Base-by-base conservation (phyloP, 2,797 vertebrate species). In the Danio choprae region DNA sequence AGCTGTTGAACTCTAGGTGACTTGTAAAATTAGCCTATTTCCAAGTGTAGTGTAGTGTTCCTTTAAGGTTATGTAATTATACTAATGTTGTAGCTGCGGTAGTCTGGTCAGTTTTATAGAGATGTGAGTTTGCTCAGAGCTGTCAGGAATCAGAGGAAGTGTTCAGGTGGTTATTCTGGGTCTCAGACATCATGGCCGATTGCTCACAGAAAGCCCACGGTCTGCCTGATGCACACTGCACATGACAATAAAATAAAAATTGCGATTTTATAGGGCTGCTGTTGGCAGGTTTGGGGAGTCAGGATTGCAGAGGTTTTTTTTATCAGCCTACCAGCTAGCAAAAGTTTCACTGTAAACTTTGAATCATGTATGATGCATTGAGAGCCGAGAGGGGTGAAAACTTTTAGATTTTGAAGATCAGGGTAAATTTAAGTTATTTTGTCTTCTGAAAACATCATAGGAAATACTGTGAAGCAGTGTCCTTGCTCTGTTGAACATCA, bases 181-280 rank as follows among this genome's bases (percentile, higher is more conserved):
- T 51, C 36, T 55, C 40, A 44, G 69, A 72, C 51, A 72, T 2
- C 53, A 56, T 43, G 50, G n/a, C 18, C 40, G 69, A 44, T 58
- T 72, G 69, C 69, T 55, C 69, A 53, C 40, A 38, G 69, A 44
- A 72, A 72, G 48, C 69, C 50, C 69, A 72, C 53, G 69, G 69
- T 72, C 38, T 12, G 38, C 51, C 51, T 72, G 69, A 72, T 55
- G 69, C 69, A 58, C 15, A 72, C 53, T 56, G 69, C 40, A 44
- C 50, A 72, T 69, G 40, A 15, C 72, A 58, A 72, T 72, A 22
- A 43, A 55, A 38, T 16, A 46, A 46, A 46, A 29, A 3, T 29
- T 29, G 29, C 29, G 29, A 29, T 29, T 3, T 29, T 29, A 29
- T 29, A 29, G 29, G 16, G 48, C 48, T 53, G 48, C 48, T 70